These are phyloP conservation scores for Athene noctua DNA, from an alignment of 2,113 vertebrate species.

Conservation along the genomic window DNA sequence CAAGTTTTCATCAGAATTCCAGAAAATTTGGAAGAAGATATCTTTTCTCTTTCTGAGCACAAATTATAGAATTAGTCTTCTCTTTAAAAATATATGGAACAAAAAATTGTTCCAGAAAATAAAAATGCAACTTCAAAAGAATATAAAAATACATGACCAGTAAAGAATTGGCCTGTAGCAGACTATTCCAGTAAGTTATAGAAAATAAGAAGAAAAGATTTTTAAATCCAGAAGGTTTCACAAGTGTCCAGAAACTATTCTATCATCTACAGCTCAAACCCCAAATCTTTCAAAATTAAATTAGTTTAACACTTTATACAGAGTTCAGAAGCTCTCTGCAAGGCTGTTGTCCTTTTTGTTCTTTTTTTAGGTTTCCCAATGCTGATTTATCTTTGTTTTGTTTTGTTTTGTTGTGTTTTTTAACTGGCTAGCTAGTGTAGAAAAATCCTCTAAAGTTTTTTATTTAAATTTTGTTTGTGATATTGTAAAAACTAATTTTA, in stretches of 20 bases:
- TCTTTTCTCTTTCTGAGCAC: not conserved
- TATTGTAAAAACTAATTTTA: not conserved
- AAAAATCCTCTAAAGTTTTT: not conserved
- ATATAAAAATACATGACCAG: not conserved
- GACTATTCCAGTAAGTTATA: not conserved
- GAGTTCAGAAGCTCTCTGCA: not conserved
- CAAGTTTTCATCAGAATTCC: not conserved
- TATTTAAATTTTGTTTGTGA: not conserved
- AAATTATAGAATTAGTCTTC: not conserved
- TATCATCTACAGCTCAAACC: not conserved
- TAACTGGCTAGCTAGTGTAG: not conserved
- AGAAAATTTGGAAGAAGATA: not conserved
- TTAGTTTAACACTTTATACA: not conserved
- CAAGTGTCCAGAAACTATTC: not conserved
- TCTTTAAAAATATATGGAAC: not conserved
- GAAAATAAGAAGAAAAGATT: not conserved
- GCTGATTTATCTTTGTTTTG: not conserved
- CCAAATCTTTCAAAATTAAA: not conserved
- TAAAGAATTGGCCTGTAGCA: not conserved
- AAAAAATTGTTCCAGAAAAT: not conserved
- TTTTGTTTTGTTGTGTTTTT: not conserved
- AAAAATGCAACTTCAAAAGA: not conserved
- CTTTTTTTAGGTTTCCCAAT: not conserved
- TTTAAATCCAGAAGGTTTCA: not conserved
- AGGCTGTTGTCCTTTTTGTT: not conserved